Evolutionary conservation across 2,113 vertebrate genomes (phyloP), one percentile per base, ranked within the genome.

Genomic region (Numenius arquata): DNA sequence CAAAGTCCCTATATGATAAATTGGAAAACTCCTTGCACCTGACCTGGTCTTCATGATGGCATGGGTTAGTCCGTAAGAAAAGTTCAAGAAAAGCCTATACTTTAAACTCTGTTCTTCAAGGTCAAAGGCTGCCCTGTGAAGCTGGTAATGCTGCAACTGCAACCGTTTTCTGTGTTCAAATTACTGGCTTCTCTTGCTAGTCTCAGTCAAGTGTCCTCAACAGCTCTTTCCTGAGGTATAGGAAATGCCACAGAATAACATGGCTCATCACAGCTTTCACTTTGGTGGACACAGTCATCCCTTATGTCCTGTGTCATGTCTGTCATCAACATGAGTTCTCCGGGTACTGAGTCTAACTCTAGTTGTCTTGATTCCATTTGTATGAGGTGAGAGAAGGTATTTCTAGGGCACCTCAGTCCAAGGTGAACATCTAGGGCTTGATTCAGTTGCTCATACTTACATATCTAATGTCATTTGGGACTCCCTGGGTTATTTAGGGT

Each of bases 241-340:
- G n/a, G 27, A 86, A 36, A 22, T 56, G 40, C 12, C 34, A 26
- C 43, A 79, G 43, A 59, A 55, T 12, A 80, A 45, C 9, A 18
- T 3, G 25, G 15, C 17, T 78, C n/a, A 9, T 52, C 26, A 5
- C 30, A 82, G 17, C 17, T 89, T 84, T 89, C 36, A 34, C 41
- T 56, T 79, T 55, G 47, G 58, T 23, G 21, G 27, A 5, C 40
- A 36, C 12, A 83, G 13, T 34, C 27, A 68, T 65, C 20, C 9
- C 11, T 36, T 40, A 2, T 0, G 2, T 65, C 18, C 43, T 48
- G 59, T 53, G 45, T 41, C 17, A 3, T 38, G 26, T 70, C 59
- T 70, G n/a, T 30, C 38, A 40, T 34, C 1, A 2, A 48, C 0
- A 0, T n/a, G 52, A 20, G 5, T 75, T 85, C 36, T 70, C 62